Evolutionary conservation across 2,888 invertebrate genomes (phyloP).

Genomic region (Mantis religiosa): DNA sequence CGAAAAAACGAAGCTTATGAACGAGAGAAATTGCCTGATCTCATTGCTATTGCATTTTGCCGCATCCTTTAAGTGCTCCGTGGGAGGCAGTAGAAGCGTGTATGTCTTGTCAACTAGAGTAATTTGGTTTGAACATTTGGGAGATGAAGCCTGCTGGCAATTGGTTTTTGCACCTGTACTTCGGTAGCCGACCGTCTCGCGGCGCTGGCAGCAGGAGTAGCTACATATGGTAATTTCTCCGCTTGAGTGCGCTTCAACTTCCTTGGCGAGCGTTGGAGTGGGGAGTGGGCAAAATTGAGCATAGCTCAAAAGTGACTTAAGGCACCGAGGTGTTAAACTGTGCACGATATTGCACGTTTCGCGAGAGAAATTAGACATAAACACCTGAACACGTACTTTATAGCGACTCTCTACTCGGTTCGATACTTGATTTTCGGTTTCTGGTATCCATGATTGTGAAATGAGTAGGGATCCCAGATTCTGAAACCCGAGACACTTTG

Average conservation of each 20-base stretch:
- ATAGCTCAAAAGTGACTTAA: neutral
- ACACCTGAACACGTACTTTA: no score
- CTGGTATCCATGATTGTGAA: no score
- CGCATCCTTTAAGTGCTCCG: neutral
- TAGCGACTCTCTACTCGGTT: no score
- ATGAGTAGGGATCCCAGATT: no score
- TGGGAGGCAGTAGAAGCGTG: neutral
- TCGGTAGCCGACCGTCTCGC: neutral
- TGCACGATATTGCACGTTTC: no score
- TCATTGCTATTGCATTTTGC: neutral
- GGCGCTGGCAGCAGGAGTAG: neutral
- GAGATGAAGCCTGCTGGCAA: neutral
- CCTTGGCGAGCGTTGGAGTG: neutral
- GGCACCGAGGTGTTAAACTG: neutral
- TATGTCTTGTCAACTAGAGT: neutral
- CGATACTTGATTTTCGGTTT: no score
- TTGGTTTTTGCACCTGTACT: neutral
- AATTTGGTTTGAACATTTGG: neutral
- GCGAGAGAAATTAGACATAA: no score
- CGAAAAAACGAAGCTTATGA: neutral
- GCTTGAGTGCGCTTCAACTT: neutral
- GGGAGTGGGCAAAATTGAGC: neutral
- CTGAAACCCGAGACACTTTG: no score
- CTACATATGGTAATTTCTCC: constrained; percentile 7
- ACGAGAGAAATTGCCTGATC: neutral